Evolutionary conservation across 92 coral and sea anemone species (phyloP).

Genomic region (Palythoa grandiflora): DNA sequence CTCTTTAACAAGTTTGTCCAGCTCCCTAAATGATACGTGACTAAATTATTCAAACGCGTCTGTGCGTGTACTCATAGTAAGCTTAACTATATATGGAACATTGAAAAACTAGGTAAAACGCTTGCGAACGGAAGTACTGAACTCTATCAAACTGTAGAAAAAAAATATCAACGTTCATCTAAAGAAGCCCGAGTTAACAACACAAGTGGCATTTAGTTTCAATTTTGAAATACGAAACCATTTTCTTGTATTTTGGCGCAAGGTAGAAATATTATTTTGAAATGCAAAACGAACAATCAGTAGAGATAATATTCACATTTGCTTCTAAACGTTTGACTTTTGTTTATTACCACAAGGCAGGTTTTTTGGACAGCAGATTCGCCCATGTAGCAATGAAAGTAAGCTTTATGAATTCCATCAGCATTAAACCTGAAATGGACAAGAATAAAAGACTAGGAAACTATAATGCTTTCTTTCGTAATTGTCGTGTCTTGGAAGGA

Average conservation of each 20-base stretch:
- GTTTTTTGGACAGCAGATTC: background rate
- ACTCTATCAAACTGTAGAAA: too few relatives aligned
- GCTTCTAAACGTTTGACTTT: background rate
- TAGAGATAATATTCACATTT: background rate
- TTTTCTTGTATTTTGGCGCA: slow-evolving; percentile 14
- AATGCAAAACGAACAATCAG: background rate
- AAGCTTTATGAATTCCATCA: background rate
- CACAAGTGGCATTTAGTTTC: too few relatives aligned
- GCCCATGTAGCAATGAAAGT: background rate
- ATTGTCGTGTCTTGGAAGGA: background rate
- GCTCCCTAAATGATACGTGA: too few relatives aligned
- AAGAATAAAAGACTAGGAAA: slow-evolving; percentile 16
- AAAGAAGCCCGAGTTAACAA: too few relatives aligned
- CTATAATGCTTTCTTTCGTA: slow-evolving; percentile 23
- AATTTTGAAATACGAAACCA: slow-evolving; percentile 6
- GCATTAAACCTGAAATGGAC: background rate
- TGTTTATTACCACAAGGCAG: background rate
- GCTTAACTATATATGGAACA: too few relatives aligned
- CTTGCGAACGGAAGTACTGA: too few relatives aligned
- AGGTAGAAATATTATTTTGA: background rate
- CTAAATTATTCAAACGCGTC: too few relatives aligned
- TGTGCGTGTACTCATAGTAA: too few relatives aligned
- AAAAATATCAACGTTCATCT: too few relatives aligned
- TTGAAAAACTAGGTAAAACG: too few relatives aligned
- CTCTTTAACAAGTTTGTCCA: too few relatives aligned